Evolutionary conservation across 2,888 invertebrate genomes (phyloP), one percentile per base, ranked within the genome.

Genomic region (Drosophila anomalata): DNA sequence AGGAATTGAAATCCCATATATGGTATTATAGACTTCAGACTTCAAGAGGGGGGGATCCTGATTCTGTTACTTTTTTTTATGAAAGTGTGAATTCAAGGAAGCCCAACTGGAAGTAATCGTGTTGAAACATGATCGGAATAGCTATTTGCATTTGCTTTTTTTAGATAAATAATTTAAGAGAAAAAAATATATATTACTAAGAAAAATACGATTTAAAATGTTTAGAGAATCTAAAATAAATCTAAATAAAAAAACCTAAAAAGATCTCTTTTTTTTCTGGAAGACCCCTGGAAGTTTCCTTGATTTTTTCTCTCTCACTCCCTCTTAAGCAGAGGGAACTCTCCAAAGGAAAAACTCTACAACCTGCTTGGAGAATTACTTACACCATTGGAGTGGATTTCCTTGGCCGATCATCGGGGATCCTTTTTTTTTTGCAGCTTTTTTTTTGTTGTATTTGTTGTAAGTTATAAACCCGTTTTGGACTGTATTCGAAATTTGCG

Each of bases 341-440:
- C 7, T 3, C 17, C 20, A 20, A 20, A 3, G 12, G n/a, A 17
- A 44, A 9, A 14, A 5, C 6, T 8, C 20, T 1, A 14, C 17
- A 11, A 29, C 31, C 17, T 8, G 12, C 11, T 3, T 9, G 7
- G 12, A 36, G 17, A 17, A 1, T 17, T 66, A 84, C 83, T 87
- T 77, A 84, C 83, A 85, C 85, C 85, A 87, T 84, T 73, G 75
- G 62, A 54, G 79, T 48, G 39, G 44, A 17, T 78, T 70, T 68
- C 73, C 78, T 52, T 46, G 42, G 12, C 55, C 24, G 46, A 54
- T 65, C 59, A 68, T 56, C 39, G 22, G 24, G 52, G 66, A 79
- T 74, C 79, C 78, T 63, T 50, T 22, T 46, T 44, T 50, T 22
- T 46, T 44, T 14, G 48, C 55, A 2, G 9, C 14, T 20, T 55